Percentiles rank a stretch among this genome's conserved stretches.
These are phyloP conservation scores for Protonemura montana DNA, from an alignment of 2,888 invertebrate genomes.

Conservation along the genomic window DNA sequence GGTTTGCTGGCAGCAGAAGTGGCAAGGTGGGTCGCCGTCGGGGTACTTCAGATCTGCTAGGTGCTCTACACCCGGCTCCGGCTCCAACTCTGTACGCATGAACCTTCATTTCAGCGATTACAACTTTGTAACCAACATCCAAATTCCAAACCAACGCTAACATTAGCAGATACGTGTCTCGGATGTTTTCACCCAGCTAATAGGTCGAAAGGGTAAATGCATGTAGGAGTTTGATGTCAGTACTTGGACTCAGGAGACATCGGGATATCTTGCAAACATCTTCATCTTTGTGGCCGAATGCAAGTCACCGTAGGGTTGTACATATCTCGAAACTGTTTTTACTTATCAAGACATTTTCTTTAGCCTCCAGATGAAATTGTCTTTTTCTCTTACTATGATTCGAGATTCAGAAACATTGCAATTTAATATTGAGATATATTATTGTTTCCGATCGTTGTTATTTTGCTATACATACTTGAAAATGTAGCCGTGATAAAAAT, in stretches of 20 bases:
- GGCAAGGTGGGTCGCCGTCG: conserved; percentile 56
- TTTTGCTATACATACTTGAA: background rate
- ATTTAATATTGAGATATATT: background rate
- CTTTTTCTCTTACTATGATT: too few species aligned
- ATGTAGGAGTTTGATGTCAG: background rate
- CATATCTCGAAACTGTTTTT: too few species aligned
- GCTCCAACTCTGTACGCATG: conserved; percentile 50
- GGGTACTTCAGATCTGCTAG: conserved; percentile 56
- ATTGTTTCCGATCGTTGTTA: background rate
- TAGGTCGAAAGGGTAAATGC: background rate
- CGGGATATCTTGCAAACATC: too few species aligned
- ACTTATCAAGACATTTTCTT: too few species aligned
- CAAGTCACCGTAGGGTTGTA: too few species aligned
- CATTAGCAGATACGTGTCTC: background rate
- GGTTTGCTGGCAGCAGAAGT: conserved; percentile 56
- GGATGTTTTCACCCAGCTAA: background rate
- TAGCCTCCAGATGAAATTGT: too few species aligned
- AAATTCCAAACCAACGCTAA: background rate
- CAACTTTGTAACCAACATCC: background rate
- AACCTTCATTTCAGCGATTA: background rate
- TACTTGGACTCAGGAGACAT: background rate
- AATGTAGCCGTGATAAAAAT: background rate
- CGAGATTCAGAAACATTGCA: background rate
- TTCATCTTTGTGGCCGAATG: too few species aligned
- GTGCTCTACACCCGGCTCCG: conserved; percentile 55